Conservation (phyloP, 2,888 invertebrate genomes). For the Tipula confusa region DNA sequence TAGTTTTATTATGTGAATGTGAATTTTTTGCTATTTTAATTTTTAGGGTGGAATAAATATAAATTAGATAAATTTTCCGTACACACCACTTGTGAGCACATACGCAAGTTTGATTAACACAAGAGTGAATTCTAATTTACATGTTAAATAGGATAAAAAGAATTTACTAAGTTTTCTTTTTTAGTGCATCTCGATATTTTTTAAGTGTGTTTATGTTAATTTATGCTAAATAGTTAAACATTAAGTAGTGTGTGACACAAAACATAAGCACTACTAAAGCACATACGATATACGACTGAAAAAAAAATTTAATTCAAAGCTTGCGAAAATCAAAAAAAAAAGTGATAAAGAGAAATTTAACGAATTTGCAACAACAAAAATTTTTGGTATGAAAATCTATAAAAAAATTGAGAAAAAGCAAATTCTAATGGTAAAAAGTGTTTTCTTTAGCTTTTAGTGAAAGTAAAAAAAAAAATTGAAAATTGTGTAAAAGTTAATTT, state of each 20-base stretch:
- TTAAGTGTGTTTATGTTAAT: conserved; percentile 12
- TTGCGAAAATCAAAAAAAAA: background rate
- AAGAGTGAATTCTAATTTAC: background rate
- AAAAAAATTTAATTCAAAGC: background rate
- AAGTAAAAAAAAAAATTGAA: background rate
- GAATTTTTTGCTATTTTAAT: background rate
- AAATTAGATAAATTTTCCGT: background rate
- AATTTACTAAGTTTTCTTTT: background rate
- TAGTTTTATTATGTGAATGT: background rate
- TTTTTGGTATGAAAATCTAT: background rate
- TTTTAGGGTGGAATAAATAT: background rate
- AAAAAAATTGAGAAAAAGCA: background rate
- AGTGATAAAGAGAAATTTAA: no score
- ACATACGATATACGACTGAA: background rate
- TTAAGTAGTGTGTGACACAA: background rate
- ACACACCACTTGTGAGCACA: background rate
- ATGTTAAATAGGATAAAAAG: background rate
- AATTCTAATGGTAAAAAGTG: background rate
- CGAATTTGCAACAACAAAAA: background rate
- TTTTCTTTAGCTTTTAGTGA: conserved; percentile 3
- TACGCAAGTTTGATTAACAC: background rate
- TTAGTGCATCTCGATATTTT: background rate
- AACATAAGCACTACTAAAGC: background rate
- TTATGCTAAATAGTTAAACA: background rate
- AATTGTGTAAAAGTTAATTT: background rate